Percentiles rank a stretch among this genome's conserved stretches.
These are phyloP conservation scores for Astyanax mexicanus DNA, from an alignment of 2,797 vertebrate species.

Conservation along the genomic window DNA sequence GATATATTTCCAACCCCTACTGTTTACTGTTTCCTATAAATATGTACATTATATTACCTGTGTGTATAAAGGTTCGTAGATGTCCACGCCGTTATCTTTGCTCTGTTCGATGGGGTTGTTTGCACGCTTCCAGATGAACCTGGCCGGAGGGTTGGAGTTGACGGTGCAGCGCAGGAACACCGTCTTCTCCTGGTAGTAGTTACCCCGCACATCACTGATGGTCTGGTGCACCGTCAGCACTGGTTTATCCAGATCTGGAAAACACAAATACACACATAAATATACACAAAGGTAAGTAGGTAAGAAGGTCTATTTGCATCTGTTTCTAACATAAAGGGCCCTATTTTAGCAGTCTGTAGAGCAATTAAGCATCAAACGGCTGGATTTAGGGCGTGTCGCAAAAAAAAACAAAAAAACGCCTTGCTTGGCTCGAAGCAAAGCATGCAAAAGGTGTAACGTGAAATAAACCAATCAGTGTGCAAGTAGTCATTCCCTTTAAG, in stretches of 20 bases:
- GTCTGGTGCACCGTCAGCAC: conserved; percentile 96
- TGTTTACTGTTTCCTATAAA: too few relatives aligned
- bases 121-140: conserved; percentile 97
- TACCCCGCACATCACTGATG: conserved; percentile 94
- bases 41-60: conserved; percentile 77
- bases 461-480: too few relatives aligned
- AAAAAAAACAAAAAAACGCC: too few relatives aligned
- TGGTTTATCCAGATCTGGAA: conserved; percentile 92
- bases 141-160: conserved; percentile 96
- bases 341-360: too few relatives aligned
- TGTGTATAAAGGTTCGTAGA: conserved; percentile 97
- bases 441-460: too few relatives aligned
- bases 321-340: too few relatives aligned
- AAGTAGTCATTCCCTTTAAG: too few relatives aligned
- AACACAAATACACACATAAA: conserved; percentile 46
- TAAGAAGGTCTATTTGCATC: too few relatives aligned
- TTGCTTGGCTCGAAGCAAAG: too few relatives aligned
- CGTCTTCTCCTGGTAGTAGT: conserved; percentile 98
- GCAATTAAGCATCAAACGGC: too few relatives aligned
- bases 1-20: too few relatives aligned
- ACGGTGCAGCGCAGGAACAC: conserved; percentile 97
- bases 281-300: not conserved
- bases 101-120: conserved; percentile 88
- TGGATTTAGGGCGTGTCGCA: too few relatives aligned
- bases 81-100: conserved; percentile 97